Evolutionary conservation across 2,888 invertebrate genomes (phyloP), one percentile per base, ranked within the genome.

Genomic region (Amiota minor): DNA sequence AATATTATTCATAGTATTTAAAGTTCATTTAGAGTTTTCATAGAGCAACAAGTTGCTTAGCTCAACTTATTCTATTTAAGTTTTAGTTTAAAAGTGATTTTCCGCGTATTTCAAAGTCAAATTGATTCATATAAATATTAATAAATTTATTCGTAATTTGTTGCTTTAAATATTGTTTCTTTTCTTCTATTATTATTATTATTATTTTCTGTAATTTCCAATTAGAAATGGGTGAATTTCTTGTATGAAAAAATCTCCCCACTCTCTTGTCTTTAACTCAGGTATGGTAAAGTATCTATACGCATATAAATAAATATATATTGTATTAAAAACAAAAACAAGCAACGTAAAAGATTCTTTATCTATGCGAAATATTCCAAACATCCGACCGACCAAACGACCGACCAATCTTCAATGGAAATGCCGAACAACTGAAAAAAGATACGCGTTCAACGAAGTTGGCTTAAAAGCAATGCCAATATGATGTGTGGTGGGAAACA

Each of bases 351-450:
- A 62, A 62, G 8, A 45, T 45, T 23, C 45, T 45, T 53, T 71
- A 45, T 50, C 49, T 59, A 81, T 79, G 77, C 79, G 75, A 77
- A 76, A 74, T 78, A 80, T 70, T 70, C 2, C 72, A 76, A 74
- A 81, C 76, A 80, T 76, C 81, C 74, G 70, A 70, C 35, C 35
- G 35, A 35, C 35, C 35, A 35, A 35, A 35, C 6, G 6, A 35
- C 35, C 35, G 35, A 35, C 35, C 35, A 35, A 35, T 35, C 35
- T 35, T 35, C 75, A 74, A 74, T 81, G 82, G 78, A 85, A 83
- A 77, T 81, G 82, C 76, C 78, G 84, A 77, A 74, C 79, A 81
- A 83, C 85, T 85, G 82, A 81, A 82, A 83, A 81, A 70, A 59
- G 35, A 35, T 12, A 9, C 3, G 53, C 53, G 53, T 53, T n/a